Percentiles rank a stretch among this genome's conserved stretches.
phyloP scores from a whole-genome alignment of 2,113 vertebrate species.

The Phocoena sinus region DNA sequence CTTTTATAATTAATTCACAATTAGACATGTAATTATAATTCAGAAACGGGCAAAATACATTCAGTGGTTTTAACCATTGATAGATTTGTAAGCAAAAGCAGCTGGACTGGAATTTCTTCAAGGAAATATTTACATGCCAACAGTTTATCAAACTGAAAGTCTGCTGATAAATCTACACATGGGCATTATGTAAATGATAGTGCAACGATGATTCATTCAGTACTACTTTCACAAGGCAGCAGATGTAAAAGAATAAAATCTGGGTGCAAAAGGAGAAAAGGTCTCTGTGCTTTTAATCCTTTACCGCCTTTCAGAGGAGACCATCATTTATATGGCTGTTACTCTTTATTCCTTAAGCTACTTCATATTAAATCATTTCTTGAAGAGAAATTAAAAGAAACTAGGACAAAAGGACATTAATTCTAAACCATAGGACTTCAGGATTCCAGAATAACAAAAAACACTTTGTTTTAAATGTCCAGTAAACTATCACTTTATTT shows the following conservation, averaged over 20 bases:
- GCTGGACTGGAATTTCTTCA: constrained; percentile 86
- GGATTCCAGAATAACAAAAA: background rate
- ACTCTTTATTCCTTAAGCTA: background rate
- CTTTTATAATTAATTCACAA: constrained; percentile 82
- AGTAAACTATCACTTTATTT: background rate
- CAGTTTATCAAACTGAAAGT: constrained; percentile 86
- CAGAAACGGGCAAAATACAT: constrained; percentile 78
- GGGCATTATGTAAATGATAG: constrained; percentile 80
- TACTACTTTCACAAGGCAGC: constrained; percentile 66
- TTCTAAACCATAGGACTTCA: background rate
- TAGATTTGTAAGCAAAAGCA: constrained; percentile 89
- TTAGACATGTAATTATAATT: constrained; percentile 83
- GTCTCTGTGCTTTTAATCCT: constrained; percentile 51
- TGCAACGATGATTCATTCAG: constrained; percentile 78
- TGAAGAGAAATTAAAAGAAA: background rate
- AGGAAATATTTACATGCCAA: constrained; percentile 85
- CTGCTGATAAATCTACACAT: constrained; percentile 82
- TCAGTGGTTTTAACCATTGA: constrained; percentile 81
- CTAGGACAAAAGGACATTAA: background rate
- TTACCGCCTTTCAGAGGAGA: constrained; percentile 60
- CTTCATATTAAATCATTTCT: background rate
- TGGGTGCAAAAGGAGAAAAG: constrained; percentile 71
- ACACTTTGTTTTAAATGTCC: background rate
- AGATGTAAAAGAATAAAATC: constrained; percentile 81
- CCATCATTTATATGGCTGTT: constrained; percentile 40